phyloP scores from a whole-genome alignment of 2,797 vertebrate species.

The Molossus alvarezi region DNA sequence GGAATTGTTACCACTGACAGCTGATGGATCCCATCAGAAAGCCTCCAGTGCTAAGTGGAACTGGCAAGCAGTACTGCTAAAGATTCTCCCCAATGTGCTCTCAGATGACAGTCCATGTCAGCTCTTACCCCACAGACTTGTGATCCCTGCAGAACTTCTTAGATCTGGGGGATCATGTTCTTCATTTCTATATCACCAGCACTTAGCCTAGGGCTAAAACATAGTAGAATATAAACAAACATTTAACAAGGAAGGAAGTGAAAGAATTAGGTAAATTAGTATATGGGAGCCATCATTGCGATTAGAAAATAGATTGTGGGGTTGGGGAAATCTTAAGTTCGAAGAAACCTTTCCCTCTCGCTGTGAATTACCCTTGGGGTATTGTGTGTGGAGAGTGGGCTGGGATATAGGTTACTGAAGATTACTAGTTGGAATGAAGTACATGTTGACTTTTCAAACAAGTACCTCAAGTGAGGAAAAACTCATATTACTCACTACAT shows the following conservation, averaged over 20 bases:
- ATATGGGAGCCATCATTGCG: neutral
- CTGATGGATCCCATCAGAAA: neutral
- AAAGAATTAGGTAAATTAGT: neutral
- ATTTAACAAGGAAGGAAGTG: neutral
- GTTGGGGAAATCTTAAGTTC: neutral
- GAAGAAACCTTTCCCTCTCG: neutral
- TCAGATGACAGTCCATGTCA: neutral
- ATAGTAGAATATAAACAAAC: neutral
- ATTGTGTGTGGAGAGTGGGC: neutral
- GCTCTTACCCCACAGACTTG: neutral
- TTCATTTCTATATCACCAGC: neutral
- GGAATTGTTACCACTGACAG: neutral
- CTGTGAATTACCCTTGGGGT: neutral
- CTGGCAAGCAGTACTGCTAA: neutral
- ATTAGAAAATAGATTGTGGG: neutral
- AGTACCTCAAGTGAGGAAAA: slow-evolving; percentile 2
- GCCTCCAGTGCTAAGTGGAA: neutral
- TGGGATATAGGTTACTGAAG: neutral
- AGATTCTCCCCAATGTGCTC: neutral
- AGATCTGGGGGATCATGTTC: neutral
- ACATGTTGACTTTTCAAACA: slow-evolving; percentile 22
- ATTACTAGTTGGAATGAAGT: neutral
- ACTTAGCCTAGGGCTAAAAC: neutral
- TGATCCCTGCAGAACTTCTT: neutral
- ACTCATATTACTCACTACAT: neutral